phyloP scores from a whole-genome alignment of 2,113 vertebrate species.

The Castor canadensis region DNA sequence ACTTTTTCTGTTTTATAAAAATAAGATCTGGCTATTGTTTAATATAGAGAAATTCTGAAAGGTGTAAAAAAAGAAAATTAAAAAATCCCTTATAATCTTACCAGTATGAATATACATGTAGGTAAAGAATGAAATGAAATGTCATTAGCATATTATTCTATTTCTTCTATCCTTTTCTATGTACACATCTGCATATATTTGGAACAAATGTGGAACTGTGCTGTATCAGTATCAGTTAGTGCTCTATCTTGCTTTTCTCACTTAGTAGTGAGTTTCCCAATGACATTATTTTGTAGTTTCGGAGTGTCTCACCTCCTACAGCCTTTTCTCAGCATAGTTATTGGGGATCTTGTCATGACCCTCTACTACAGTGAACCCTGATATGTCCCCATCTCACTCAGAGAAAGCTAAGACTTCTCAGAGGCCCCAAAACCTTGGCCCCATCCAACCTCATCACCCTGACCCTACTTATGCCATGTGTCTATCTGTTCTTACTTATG shows the following conservation, averaged over 20 bases:
- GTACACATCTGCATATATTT: constrained; percentile 35
- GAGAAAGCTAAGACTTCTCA: background rate
- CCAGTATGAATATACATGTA: background rate
- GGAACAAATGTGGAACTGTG: background rate
- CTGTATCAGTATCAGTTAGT: background rate
- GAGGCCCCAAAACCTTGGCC: background rate
- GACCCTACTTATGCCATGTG: too few relatives aligned
- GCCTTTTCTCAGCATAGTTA: background rate
- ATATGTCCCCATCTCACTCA: background rate
- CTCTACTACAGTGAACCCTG: background rate
- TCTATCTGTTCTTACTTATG: too few relatives aligned
- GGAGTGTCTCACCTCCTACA: background rate
- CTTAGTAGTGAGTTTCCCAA: background rate
- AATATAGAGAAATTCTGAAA: background rate
- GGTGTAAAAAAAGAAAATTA: constrained; percentile 21
- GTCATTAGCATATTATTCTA: background rate
- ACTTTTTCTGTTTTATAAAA: constrained; percentile 26
- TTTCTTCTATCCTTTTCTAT: constrained; percentile 2
- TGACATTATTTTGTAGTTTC: background rate
- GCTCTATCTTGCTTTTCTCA: background rate
- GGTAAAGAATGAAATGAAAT: background rate
- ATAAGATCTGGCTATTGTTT: background rate
- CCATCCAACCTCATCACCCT: fast-evolving
- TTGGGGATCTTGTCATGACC: background rate
- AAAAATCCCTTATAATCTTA: constrained; percentile 3